Conservation (phyloP, 2,888 invertebrate genomes). For the Scaptomyza reducta region DNA sequence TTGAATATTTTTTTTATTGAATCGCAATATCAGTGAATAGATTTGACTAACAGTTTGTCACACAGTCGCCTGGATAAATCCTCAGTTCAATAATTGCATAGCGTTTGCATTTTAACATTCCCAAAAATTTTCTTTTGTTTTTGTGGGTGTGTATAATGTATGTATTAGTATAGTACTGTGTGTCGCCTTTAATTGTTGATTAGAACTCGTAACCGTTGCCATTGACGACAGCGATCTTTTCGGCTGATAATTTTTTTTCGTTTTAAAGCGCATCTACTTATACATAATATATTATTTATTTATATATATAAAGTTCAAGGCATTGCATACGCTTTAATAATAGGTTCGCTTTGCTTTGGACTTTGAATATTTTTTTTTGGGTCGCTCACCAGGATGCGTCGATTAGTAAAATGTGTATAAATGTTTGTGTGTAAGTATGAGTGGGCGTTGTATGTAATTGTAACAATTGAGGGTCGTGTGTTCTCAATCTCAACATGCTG, state of each 20-base stretch:
- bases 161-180: constrained; percentile 15
- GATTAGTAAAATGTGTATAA: constrained; percentile 43
- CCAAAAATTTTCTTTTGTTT: constrained; percentile 27
- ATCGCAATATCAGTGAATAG: constrained; percentile 76
- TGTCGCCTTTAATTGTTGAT: constrained; percentile 55
- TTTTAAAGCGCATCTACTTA: constrained; percentile 57
- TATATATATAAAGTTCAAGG: constrained; percentile 59
- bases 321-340: constrained; percentile 46
- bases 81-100: constrained; percentile 56
- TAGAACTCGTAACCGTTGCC: constrained; percentile 62
- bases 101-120: constrained; percentile 34
- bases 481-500: constrained; percentile 61
- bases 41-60: constrained; percentile 66
- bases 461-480: constrained; percentile 59
- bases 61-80: constrained; percentile 61
- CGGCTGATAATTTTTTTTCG: constrained; percentile 58
- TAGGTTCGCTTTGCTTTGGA: constrained; percentile 39
- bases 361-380: constrained; percentile 35
- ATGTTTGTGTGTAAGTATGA: constrained; percentile 17
- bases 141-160: constrained; percentile 12
- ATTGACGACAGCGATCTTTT: constrained; percentile 69
- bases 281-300: constrained; percentile 47
- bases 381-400: constrained; percentile 70
- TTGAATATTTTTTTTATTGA: constrained; percentile 65
- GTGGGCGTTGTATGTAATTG: constrained; percentile 33